These are phyloP conservation scores for Sylvia atricapilla DNA, from an alignment of 2,113 vertebrate genomes.

Conservation along the genomic window DNA sequence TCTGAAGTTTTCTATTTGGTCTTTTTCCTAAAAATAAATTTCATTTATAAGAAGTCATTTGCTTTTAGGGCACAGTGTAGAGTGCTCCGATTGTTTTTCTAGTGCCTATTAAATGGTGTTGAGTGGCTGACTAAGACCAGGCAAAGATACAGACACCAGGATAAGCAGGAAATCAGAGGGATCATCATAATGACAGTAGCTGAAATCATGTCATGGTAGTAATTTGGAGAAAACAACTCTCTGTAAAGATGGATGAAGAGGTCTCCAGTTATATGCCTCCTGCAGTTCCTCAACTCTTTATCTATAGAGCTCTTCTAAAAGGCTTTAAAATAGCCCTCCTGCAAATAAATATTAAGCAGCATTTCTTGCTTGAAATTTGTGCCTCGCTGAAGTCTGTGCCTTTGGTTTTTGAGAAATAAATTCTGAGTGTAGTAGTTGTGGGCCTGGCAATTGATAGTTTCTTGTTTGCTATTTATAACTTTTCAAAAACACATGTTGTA, in stretches of 20 bases:
- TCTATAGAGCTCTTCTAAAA: neutral
- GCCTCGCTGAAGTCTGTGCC: accelerated
- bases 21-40: neutral
- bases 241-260: neutral
- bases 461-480: neutral
- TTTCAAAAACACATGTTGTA: neutral
- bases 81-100: neutral
- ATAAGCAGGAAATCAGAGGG: neutral
- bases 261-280: neutral
- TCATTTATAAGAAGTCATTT: neutral
- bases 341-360: neutral
- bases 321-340: neutral
- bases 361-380: neutral
- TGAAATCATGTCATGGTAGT: neutral
- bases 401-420: neutral
- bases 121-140: neutral
- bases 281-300: neutral
- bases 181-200: neutral
- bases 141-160: neutral
- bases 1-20: neutral
- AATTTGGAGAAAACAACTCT: neutral
- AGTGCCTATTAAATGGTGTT: neutral
- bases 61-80: neutral
- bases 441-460: neutral
- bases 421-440: neutral